phyloP scores from a whole-genome alignment of 2,797 vertebrate genomes.

The Xyrichtys novacula region DNA sequence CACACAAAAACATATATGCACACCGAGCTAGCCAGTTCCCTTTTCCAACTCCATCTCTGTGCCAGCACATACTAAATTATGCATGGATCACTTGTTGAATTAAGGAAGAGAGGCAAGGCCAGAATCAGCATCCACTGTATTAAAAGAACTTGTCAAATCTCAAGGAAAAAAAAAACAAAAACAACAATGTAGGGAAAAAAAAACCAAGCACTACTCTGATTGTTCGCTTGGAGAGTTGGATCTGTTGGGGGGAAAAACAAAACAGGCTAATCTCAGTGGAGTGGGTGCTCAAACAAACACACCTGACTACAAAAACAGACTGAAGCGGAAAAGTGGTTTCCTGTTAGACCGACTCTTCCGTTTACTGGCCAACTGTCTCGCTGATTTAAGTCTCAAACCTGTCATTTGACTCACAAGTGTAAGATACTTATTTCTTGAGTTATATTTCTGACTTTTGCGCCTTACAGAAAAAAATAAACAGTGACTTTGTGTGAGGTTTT shows the following conservation, averaged over 20 bases:
- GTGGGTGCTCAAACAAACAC: constrained; percentile 52
- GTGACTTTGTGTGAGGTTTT: background rate
- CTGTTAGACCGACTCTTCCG: constrained; percentile 53
- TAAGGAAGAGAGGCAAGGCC: constrained; percentile 58
- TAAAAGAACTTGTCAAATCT: constrained; percentile 43
- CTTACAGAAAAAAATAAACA: constrained; percentile 3
- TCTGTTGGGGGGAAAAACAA: constrained; percentile 43
- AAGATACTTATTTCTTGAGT: constrained; percentile 5
- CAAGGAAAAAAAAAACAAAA: background rate
- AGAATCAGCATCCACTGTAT: constrained; percentile 56
- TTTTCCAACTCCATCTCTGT: constrained; percentile 49
- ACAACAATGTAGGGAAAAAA: background rate
- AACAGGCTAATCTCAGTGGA: constrained; percentile 61
- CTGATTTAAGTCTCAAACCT: constrained; percentile 25
- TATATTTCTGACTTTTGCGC: background rate
- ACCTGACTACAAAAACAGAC: constrained; percentile 55
- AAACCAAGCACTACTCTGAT: background rate
- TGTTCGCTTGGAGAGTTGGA: constrained; percentile 34
- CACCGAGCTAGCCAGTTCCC: constrained; percentile 32
- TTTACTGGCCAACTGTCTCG: constrained; percentile 19
- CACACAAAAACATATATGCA: constrained; percentile 8
- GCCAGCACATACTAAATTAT: constrained; percentile 79
- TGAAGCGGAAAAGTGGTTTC: constrained; percentile 55
- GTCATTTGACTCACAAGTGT: constrained; percentile 11
- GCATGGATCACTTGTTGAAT: constrained; percentile 78